A percentile compares a stretch with the other conserved stretches of the same genome.
Conservation (phyloP, 2,113 vertebrate genomes). For the Actenoides lindsayi region DNA sequence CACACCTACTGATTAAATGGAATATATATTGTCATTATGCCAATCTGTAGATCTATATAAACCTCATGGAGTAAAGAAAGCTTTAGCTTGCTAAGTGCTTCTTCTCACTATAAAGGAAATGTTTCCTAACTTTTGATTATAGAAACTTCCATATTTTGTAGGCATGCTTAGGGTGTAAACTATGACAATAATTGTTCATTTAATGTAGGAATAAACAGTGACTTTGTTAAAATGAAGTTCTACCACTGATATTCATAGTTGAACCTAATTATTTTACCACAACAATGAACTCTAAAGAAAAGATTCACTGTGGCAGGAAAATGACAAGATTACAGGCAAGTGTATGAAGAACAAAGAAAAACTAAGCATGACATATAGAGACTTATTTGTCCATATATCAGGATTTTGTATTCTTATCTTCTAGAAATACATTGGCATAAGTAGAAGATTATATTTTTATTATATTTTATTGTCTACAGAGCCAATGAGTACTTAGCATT, state of each 20-base stretch:
- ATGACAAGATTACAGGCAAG: neutral
- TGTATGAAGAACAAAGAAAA: neutral
- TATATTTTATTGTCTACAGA: neutral
- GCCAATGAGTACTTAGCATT: neutral
- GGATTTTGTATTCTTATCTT: neutral
- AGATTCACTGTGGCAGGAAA: neutral
- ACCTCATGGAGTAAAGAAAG: neutral
- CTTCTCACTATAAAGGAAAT: neutral
- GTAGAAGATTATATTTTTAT: neutral
- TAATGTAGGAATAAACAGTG: neutral
- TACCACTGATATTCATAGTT: neutral
- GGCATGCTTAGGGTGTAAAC: neutral
- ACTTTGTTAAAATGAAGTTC: neutral
- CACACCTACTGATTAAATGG: neutral
- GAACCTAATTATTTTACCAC: neutral
- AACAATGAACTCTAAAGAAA: neutral
- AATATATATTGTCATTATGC: neutral
- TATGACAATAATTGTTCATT: neutral
- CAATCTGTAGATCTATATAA: neutral
- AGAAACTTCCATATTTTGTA: neutral
- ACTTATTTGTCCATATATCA: neutral
- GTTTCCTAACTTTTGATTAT: neutral
- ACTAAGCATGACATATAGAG: neutral
- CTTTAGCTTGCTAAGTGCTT: neutral
- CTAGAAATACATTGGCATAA: neutral